phyloP scores from a whole-genome alignment of 2,797 vertebrate genomes.

The Peromyscus eremicus region DNA sequence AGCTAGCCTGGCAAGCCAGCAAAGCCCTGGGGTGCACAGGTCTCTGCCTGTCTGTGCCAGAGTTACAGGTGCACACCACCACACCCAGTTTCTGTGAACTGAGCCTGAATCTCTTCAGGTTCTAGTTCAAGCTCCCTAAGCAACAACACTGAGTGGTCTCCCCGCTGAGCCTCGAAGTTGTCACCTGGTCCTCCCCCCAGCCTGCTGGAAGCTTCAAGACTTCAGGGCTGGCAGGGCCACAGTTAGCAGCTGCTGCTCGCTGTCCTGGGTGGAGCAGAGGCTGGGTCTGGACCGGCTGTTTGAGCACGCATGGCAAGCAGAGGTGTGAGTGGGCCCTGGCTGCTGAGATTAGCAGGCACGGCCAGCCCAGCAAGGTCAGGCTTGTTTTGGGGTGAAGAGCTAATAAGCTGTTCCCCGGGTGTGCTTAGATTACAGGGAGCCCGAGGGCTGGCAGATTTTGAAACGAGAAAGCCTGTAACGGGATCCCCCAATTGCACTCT shows the following conservation, averaged over 20 bases:
- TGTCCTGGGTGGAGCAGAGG: slow-evolving; percentile 48
- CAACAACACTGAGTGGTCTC: neutral
- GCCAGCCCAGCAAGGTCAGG: neutral
- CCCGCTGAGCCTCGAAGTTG: accelerated
- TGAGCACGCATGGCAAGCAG: neutral
- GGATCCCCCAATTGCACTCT: accelerated
- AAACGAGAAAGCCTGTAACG: neutral
- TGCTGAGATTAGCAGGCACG: slow-evolving; percentile 72
- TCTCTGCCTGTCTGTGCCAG: neutral
- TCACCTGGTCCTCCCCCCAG: neutral
- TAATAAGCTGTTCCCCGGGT: accelerated
- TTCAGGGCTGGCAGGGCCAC: slow-evolving; percentile 30
- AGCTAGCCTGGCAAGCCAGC: neutral
- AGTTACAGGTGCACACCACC: neutral
- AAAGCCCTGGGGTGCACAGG: too few species aligned
- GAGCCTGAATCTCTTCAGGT: neutral
- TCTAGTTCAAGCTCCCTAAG: neutral
- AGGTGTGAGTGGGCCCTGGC: slow-evolving; percentile 73
- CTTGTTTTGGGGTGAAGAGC: slow-evolving; percentile 76
- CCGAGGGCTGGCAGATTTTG: neutral
- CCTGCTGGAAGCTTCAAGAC: neutral
- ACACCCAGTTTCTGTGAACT: neutral
- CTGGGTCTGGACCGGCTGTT: slow-evolving; percentile 67
- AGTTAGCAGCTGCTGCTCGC: neutral
- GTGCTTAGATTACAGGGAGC: neutral